Conservation (phyloP, 2,888 invertebrate species). For the Dione juno region DNA sequence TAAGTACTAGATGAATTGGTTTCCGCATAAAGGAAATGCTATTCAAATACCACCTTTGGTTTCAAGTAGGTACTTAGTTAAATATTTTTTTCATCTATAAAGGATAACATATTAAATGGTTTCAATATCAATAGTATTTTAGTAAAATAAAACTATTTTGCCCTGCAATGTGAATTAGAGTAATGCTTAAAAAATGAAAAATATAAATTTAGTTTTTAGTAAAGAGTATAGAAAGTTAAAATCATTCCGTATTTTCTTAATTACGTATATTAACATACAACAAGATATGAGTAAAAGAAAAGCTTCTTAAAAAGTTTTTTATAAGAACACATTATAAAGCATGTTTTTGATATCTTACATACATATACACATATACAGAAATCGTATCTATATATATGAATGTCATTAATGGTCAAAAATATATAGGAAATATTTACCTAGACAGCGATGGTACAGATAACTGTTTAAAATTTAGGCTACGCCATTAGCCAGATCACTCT, state of each 20-base stretch:
- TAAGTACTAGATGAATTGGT: slow-evolving; percentile 55
- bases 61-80: neutral
- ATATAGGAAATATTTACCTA: slow-evolving; percentile 6
- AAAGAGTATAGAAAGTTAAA: too few relatives aligned
- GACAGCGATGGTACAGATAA: slow-evolving; percentile 68
- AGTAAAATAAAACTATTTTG: neutral
- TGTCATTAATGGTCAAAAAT: neutral
- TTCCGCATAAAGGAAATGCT: slow-evolving; percentile 60
- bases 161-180: too few relatives aligned
- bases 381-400: neutral
- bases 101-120: neutral
- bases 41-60: slow-evolving; percentile 15
- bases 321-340: neutral
- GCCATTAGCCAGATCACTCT: slow-evolving; percentile 66
- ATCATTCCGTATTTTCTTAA: too few relatives aligned
- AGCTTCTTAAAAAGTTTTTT: neutral
- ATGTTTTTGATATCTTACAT: neutral
- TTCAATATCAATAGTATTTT: too few relatives aligned
- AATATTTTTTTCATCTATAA: neutral
- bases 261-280: too few relatives aligned
- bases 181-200: too few relatives aligned
- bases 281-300: too few relatives aligned
- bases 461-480: slow-evolving; percentile 68
- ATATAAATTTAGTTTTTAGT: too few relatives aligned
- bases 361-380: neutral